Conservation (phyloP, 2,888 invertebrate genomes). For the Caenorhabditis imperialis region DNA sequence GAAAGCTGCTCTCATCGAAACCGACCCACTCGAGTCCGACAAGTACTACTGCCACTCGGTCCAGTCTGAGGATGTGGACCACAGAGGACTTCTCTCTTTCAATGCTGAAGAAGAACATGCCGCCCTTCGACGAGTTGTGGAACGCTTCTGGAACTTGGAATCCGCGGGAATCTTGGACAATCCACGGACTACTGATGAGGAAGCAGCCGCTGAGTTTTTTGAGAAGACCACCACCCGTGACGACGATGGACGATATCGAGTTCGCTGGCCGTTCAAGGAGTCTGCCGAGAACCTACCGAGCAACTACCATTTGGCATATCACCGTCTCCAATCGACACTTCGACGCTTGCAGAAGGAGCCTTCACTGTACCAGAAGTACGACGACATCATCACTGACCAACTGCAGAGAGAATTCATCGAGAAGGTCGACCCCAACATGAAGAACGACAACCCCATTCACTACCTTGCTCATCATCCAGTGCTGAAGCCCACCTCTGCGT, state of each 20-base stretch:
- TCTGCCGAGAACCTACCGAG: neutral
- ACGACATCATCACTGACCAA: constrained; percentile 28
- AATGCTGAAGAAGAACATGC: neutral
- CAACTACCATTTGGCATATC: constrained; percentile 12
- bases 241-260: constrained; percentile 23
- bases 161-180: constrained; percentile 13
- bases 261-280: constrained; percentile 17
- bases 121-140: constrained; percentile 1
- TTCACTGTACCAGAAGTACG: constrained; percentile 9
- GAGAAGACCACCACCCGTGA: constrained; percentile 10
- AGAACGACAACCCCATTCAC: constrained; percentile 17
- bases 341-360: constrained; percentile 7
- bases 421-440: constrained; percentile 20
- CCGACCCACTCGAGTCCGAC: too few species aligned
- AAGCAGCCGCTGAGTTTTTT: constrained; percentile 20
- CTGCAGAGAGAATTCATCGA: constrained; percentile 48
- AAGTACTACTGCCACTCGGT: too few species aligned
- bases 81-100: neutral
- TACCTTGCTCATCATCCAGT: constrained; percentile 62
- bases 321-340: constrained; percentile 6
- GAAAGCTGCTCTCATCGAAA: constrained; percentile 15
- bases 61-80: too few species aligned
- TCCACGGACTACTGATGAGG: constrained; percentile 19
- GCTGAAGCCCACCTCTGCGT: constrained; percentile 21
- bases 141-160: constrained; percentile 30